Percentiles rank a stretch among this genome's conserved stretches.
Conservation (phyloP, 2,888 invertebrate species). For the Chironomus riparius region DNA sequence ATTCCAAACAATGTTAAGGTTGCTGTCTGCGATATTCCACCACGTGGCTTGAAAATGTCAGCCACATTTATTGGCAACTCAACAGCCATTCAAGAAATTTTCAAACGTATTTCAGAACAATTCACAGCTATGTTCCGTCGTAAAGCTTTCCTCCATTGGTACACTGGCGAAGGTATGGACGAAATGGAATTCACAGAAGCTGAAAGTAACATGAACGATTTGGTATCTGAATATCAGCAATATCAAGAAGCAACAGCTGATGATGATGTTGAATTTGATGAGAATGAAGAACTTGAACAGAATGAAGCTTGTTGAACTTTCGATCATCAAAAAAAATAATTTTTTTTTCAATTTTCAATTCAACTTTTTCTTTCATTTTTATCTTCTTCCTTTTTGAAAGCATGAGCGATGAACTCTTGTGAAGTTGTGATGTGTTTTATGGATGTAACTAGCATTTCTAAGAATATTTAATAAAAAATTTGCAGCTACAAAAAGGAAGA, state of each 20-base stretch:
- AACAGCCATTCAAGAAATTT: slow-evolving; percentile 87
- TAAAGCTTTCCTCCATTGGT: slow-evolving; percentile 97
- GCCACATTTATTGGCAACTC: slow-evolving; percentile 91
- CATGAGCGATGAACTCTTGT: too few relatives aligned
- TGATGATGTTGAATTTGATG: slow-evolving; percentile 74
- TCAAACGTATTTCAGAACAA: slow-evolving; percentile 85
- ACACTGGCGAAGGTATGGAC: slow-evolving; percentile 94
- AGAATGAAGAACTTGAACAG: slow-evolving; percentile 41
- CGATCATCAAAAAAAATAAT: background rate
- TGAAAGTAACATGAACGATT: slow-evolving; percentile 90
- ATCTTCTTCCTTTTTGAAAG: too few relatives aligned
- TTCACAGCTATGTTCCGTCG: slow-evolving; percentile 94
- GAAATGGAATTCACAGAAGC: slow-evolving; percentile 96
- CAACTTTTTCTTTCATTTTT: background rate
- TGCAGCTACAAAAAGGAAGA: too few relatives aligned
- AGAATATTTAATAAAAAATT: too few relatives aligned
- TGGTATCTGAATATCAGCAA: slow-evolving; percentile 91
- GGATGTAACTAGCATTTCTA: too few relatives aligned
- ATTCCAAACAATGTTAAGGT: slow-evolving; percentile 93
- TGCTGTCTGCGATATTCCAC: slow-evolving; percentile 88
- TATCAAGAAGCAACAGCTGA: slow-evolving; percentile 85
- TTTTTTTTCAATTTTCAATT: background rate
- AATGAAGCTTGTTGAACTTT: background rate
- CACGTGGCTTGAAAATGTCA: slow-evolving; percentile 80
- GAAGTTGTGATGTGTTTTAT: background rate